Evolutionary conservation across 2,888 invertebrate species (phyloP), one percentile per base, ranked within the genome.

Genomic region (Sarcophaga subvicina): DNA sequence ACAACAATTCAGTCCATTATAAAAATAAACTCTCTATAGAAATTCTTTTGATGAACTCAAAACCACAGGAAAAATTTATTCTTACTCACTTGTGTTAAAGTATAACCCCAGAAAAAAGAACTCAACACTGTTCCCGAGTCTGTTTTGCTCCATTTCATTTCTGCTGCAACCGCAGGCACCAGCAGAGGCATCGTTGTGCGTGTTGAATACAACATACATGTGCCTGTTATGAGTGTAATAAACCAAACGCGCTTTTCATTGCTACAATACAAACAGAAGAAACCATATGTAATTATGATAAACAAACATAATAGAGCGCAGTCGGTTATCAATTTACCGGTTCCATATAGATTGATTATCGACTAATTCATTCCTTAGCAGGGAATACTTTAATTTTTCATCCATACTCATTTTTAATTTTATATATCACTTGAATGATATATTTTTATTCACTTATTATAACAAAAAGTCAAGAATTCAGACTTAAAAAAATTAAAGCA

Each of bases 91-190:
- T 95, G 95, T 0, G 96, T 96, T 86, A 96, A 91, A 0, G 95
- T 95, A 90, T 96, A 96, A 71, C 96, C 96, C 96, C 96, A 96
- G 91, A 96, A 96, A 91, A 96, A 96, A 37, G 96, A 95, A 27
- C 96, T 96, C 45, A 96, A 92, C 72, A 96, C 95, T 1, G 95
- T 95, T n/a, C 96, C 96, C 4, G 95, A 95, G 89, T 96, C 95
- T 25, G 95, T 95, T 93, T 96, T 96, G 89, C 94, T 95, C 96
- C 96, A 96, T 80, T 94, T 94, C 90, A 95, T 94, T 89, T 96
- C 95, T 76, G 95, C 94, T 63, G 95, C 94, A 75, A 96, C 95
- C 0, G 95, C 94, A 20, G 95, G 95, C 83, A 95, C 94, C 85
- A 95, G 94, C 71, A 96, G 92, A 14, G 96, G 96, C 93, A 96